These are phyloP conservation scores for Bubo scandiacus DNA, from an alignment of 2,113 vertebrate genomes.

Conservation along the genomic window DNA sequence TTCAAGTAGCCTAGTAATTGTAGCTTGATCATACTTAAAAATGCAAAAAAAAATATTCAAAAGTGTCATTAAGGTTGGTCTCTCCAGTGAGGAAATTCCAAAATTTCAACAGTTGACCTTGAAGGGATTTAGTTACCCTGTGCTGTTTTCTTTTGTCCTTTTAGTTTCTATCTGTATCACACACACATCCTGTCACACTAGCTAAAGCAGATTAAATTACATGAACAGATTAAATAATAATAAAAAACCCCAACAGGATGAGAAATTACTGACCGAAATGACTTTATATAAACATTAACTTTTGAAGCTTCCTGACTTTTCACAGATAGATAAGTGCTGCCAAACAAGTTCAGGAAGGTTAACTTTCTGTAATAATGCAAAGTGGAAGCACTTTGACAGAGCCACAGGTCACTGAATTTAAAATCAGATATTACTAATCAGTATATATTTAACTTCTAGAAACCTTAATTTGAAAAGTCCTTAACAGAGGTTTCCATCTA, in stretches of 20 bases:
- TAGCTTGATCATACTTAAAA: background rate
- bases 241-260: background rate
- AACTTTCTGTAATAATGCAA: background rate
- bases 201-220: background rate
- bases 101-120: background rate
- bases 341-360: background rate
- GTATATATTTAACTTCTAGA: background rate
- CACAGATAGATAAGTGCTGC: background rate
- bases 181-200: background rate
- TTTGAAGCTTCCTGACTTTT: slow-evolving; percentile 5
- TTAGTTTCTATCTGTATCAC: background rate
- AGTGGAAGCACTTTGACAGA: background rate
- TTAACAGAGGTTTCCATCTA: background rate
- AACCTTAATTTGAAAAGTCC: background rate
- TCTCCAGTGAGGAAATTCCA: background rate
- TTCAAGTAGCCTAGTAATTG: background rate
- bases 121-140: background rate
- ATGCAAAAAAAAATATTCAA: background rate
- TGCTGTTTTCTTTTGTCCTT: background rate
- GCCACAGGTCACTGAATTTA: background rate
- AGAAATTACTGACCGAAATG: background rate
- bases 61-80: background rate
- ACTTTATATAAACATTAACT: background rate
- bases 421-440: background rate
- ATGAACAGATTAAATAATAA: background rate